A percentile compares a stretch with the other conserved stretches of the same genome.
Evolutionary conservation across 2,113 vertebrate species (phyloP).

Genomic region (Pseudorectes ferrugineus): DNA sequence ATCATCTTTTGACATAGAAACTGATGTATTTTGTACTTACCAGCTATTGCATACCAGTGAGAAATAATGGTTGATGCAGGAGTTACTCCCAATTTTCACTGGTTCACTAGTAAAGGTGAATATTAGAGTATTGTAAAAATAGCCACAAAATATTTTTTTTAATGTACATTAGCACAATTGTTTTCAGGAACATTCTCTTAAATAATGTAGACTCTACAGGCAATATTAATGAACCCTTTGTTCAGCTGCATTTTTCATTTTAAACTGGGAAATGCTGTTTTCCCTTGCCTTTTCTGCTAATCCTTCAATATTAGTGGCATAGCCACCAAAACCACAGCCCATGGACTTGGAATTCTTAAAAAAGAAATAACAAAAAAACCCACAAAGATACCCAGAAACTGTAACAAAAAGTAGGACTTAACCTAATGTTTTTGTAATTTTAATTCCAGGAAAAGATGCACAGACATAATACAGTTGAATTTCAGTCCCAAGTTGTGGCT

Average conservation of each 20-base stretch:
- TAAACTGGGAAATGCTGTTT: neutral
- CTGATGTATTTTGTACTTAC: neutral
- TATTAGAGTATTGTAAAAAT: neutral
- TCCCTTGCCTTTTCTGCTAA: neutral
- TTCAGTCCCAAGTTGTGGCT: neutral
- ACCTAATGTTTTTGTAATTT: neutral
- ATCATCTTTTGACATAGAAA: neutral
- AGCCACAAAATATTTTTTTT: neutral
- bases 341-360: neutral
- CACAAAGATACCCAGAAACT: fast-evolving
- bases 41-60: neutral
- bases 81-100: neutral
- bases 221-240: neutral
- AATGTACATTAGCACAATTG: neutral
- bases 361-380: neutral
- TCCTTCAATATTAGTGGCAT: neutral
- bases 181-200: neutral
- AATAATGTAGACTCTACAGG: neutral
- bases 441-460: neutral
- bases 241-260: neutral
- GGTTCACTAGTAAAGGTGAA: neutral
- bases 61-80: neutral
- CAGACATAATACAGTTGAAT: neutral
- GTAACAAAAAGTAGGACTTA: neutral
- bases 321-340: neutral